Evolutionary conservation across 2,113 vertebrate species (phyloP).

Genomic region (Zosterops hypoxanthus): DNA sequence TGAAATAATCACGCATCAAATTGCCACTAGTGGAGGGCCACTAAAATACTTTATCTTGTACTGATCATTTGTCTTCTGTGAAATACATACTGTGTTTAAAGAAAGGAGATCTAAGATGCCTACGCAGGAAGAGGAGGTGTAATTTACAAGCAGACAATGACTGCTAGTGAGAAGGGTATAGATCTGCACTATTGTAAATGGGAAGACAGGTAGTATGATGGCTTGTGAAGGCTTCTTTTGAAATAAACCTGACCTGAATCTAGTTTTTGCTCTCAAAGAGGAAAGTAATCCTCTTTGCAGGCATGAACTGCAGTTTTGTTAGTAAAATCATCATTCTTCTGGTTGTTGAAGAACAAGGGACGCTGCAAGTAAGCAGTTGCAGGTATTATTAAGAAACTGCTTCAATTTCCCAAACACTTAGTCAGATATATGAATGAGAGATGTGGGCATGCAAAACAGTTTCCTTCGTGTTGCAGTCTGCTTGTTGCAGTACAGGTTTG

Average conservation of each 20-base stretch:
- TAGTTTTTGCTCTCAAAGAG: not conserved
- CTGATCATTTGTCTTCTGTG: not conserved
- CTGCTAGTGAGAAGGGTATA: not conserved
- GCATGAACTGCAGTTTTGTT: not conserved
- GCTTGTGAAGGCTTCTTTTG: not conserved
- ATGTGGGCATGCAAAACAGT: not conserved
- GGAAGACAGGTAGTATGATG: not conserved
- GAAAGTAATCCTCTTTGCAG: not conserved
- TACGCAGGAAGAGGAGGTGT: not conserved
- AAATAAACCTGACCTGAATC: not conserved
- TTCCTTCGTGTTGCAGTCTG: not conserved
- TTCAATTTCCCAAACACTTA: not conserved
- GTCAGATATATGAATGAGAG: not conserved
- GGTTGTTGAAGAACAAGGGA: not conserved
- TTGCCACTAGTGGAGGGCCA: not conserved
- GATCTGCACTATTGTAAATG: not conserved
- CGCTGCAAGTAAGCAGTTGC: not conserved
- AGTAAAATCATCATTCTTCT: not conserved
- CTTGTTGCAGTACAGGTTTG: not conserved
- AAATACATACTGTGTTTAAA: not conserved
- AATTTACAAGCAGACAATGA: not conserved
- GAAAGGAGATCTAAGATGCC: not conserved
- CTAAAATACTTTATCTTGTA: not conserved
- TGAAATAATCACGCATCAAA: not conserved
- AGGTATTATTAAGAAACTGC: not conserved